Base-by-base conservation (phyloP, 2,797 vertebrate species). In the Enteromius paludinosus region DNA sequence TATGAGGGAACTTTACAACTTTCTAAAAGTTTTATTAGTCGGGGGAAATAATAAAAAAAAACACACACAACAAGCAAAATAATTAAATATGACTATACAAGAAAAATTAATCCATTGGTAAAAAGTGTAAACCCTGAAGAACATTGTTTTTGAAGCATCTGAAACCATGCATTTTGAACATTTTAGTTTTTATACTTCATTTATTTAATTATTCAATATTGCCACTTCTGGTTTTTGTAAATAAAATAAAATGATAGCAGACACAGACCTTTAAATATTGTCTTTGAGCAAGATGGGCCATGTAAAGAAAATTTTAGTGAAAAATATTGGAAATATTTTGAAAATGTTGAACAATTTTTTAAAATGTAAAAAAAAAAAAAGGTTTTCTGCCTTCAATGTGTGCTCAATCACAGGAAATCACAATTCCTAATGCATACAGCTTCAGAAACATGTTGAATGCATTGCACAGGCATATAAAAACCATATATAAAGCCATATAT, bases 321-420 rank as follows among this genome's bases (percentile, higher is more conserved):
- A 33, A 30, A 8, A 17, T 30, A n/a, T 41, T 41, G 38, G 9
- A 41, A 2, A 10, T 41, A n/a, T 2, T 41, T 41, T 10, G 38
- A 41, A 41, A 41, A 41, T 41, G 10, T 41, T 41, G 35, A 38
- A 38, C 7, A 8, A 38, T 41, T 41, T 9, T 9, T 7, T 7
- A 8, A 38, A 52, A 52, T 52, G 1, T n/a, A n/a, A n/a, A n/a
- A n/a, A n/a, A n/a, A n/a, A n/a, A n/a, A n/a, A n/a, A n/a, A n/a
- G n/a, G n/a, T n/a, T 64, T 65, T 65, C 18, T 59, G 23, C 7
- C 49, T 59, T 25, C 45, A 47, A 18, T 12, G 10, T n/a, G 23
- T 80, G 52, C 7, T 43, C 23, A 79, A 14, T 79, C 25, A 45
- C 11, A 79, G 14, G 12, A 62, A 70, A 70, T 30, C 41, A 77